phyloP scores from a whole-genome alignment of 2,113 vertebrate genomes.

The Periophthalmodon schlosseri region DNA sequence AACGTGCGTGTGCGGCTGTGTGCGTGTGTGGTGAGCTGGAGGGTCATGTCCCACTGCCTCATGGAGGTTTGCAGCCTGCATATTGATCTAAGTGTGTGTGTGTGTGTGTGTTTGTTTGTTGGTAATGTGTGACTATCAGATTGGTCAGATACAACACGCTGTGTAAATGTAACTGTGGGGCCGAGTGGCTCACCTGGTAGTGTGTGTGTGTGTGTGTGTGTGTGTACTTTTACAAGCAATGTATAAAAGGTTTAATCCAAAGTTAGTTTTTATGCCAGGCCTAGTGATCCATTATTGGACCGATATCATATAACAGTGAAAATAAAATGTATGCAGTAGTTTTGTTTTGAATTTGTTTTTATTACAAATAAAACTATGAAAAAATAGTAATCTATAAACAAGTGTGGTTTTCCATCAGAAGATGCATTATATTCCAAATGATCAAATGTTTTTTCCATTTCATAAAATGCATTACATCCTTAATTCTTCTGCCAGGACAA shows the following conservation, averaged over 20 bases:
- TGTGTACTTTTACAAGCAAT: no score
- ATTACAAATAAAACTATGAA: background rate
- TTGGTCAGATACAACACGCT: background rate
- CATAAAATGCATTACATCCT: background rate
- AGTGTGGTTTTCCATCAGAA: background rate
- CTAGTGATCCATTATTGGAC: background rate
- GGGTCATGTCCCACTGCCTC: slow-evolving; percentile 53
- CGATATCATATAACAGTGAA: background rate
- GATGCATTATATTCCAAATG: background rate
- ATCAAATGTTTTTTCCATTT: background rate
- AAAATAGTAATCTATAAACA: background rate
- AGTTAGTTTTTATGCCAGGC: background rate
- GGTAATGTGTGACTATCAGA: slow-evolving; percentile 29
- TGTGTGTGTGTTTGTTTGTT: slow-evolving; percentile 1
- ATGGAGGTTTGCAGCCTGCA: slow-evolving; percentile 73
- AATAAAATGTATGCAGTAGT: background rate
- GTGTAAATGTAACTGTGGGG: background rate
- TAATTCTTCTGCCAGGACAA: background rate
- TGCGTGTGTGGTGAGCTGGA: slow-evolving; percentile 9
- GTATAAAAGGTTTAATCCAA: background rate
- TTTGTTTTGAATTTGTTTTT: background rate
- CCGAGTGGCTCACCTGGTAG: background rate
- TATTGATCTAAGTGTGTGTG: slow-evolving; percentile 69
- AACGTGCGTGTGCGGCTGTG: slow-evolving; percentile 10
- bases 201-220: background rate